Base-by-base conservation (phyloP, 2,888 invertebrate genomes). In the Agonum fuliginosum region DNA sequence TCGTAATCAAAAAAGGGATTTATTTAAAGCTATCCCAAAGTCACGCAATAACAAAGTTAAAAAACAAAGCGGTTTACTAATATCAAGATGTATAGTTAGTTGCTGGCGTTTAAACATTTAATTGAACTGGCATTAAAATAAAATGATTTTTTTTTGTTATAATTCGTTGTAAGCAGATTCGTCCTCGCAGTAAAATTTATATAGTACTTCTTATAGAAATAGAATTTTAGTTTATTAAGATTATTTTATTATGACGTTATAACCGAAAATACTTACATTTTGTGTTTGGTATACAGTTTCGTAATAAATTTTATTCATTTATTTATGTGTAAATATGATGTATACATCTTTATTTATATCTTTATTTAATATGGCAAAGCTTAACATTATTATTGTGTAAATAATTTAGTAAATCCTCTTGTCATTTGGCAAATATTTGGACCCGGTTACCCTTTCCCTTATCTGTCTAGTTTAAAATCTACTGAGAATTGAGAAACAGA, bases 341-440 rank as follows among this genome's bases (percentile, higher is more conserved):
- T 10, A n/a, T 34, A 34, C 8, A 34, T n/a, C 12, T 37, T 37
- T 37, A 3, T 10, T 37, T n/a, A 3, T 37, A 12, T n/a, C 8
- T 37, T n/a, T 2, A 37, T 37, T 3, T 3, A 1, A 6, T 37
- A 3, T 37, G 37, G 3, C 4, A 37, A 37, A 3, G 37, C 37
- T 37, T 37, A 37, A 37, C 6, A 37, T 27, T 27, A 27, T 4
- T 27, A 27, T 4, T 37, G n/a, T n/a, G n/a, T 37, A 37, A 12
- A 6, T 37, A 37, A 37, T 37, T 37, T 37, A n/a, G n/a, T 37
- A 37, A 37, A 37, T 37, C 37, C 37, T 37, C 12, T 17, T 24
- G n/a, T 58, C 1, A 20, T 58, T 58, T 58, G 58, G 58, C 58
- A 22, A 24, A 58, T 58, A 58, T 24, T 58, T 58, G 58, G 58